Evolutionary conservation across 1,140 invertebrate genomes (phyloP), one percentile per base, ranked within the genome.

Genomic region (Drosophila subpulchrella): DNA sequence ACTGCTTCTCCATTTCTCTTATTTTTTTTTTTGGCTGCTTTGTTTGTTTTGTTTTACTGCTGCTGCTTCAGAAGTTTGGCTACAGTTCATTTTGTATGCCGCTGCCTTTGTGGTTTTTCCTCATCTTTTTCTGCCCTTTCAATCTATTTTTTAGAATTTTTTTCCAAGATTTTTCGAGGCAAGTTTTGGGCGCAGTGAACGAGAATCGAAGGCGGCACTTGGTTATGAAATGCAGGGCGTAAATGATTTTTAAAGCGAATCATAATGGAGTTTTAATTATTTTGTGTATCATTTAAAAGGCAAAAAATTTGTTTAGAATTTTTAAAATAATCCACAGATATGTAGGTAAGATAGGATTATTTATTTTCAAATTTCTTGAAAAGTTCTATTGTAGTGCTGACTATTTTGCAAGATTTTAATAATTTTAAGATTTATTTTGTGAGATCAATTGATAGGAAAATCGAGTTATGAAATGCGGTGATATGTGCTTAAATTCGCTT

Each of bases 51-150:
- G 74, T 85, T 86, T 81, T 73, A 82, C 59, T 79, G 61, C 61
- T 83, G 70, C 77, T 72, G 79, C 85, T 88, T 83, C 65, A 72
- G 68, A 71, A 71, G 66, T 71, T 72, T 55, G 68, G 79, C 75
- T 82, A 82, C 82, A 86, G 82, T 86, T 86, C 83, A 86, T 86
- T 88, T 72, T 86, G 72, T 77, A 74, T 89, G 84, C 75, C 75
- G 79, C 74, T 65, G 68, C 50, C 54, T 75, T 75, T 75, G 71
- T 75, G 72, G 70, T 68, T 47, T 72, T 56, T 50, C 11, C 48
- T 50, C 46, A 44, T 44, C 48, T 51, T 17, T 55, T 56, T 60
- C 57, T 48, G 41, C 48, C 53, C 53, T 76, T 81, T 82, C 56
- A 30, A 53, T 55, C 30, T 63, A 41, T 56, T 75, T 66, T 58